Evolutionary conservation across 2,113 vertebrate genomes (phyloP), one percentile per base, ranked within the genome.

Genomic region (Podocnemis expansa): DNA sequence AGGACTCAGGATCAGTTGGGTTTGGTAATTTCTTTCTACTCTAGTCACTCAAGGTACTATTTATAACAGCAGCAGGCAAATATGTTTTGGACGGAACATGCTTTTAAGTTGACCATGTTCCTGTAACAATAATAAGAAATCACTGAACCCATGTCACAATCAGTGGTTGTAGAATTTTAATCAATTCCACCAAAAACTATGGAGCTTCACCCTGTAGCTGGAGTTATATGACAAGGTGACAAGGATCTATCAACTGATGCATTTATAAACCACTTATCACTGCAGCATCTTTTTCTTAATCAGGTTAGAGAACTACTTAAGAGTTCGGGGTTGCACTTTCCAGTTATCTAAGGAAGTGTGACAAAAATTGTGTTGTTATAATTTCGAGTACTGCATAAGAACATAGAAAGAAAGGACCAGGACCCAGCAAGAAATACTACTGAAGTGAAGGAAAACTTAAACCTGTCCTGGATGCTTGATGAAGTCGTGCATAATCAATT

Each of bases 1-100:
- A 93, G 87, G 93, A 58, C 34, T 88, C 78, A 94, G 45, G 27
- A 56, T 78, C n/a, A 91, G 2, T 82, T 41, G 82, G 41, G 52
- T 82, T 85, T 1, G 4, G 17, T 55, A 34, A 84, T 88, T 13
- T 88, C 90, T 75, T 27, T 78, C 3, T n/a, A 38, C 63, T 86
- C 2, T 47, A 95, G 88, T 55, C 1, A 76, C 25, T 56, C 70
- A 29, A 89, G 63, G 84, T 43, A 45, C 54, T 82, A 83, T 4
- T 58, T 38, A 5, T 17, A 90, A 87, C 3, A 58, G 5, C 25
- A 76, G 73, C 25, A 45, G 24, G 41, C 22, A 93, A 47, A 93
- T 27, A 3, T 55, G 87, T 81, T 96, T 85, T 55, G 79, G 80
- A 81, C 38, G 84, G 56, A 91, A 81, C 67, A 25, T 0, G 19